These are phyloP conservation scores for Phymorhynchus buccinoides DNA, from an alignment of 1,140 invertebrate species.

Conservation along the genomic window DNA sequence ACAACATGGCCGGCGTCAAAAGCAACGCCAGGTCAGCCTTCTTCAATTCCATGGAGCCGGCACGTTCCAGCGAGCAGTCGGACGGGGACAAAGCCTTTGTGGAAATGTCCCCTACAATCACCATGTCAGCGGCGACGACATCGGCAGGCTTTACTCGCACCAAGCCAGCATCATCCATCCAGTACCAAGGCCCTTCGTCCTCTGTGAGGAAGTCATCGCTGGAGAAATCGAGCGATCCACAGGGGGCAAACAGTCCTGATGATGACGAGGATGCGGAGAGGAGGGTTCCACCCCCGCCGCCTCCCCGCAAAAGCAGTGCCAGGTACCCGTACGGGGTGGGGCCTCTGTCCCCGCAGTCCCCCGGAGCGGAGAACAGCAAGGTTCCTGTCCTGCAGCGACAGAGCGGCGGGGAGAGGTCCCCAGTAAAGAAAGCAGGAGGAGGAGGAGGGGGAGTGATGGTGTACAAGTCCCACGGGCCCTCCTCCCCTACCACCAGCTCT, in stretches of 20 bases:
- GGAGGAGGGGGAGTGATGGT: not conserved
- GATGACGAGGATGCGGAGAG: slow-evolving; percentile 28
- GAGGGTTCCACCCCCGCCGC: slow-evolving; percentile 54
- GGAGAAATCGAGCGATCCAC: slow-evolving; percentile 18
- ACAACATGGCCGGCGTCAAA: not conserved
- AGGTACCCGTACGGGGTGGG: slow-evolving; percentile 13
- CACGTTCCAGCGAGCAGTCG: not conserved
- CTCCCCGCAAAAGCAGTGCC: slow-evolving; percentile 53
- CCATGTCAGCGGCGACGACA: not conserved
- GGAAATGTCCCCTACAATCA: not conserved
- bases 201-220: slow-evolving; percentile 26
- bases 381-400: not conserved
- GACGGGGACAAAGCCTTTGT: not conserved
- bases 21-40: slow-evolving; percentile 47
- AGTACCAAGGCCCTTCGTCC: slow-evolving; percentile 32
- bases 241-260: not conserved
- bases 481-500: not conserved
- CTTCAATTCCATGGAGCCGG: slow-evolving; percentile 45
- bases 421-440: not conserved
- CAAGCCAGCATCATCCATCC: slow-evolving; percentile 14
- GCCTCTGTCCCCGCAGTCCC: not conserved
- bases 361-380: not conserved
- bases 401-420: not conserved
- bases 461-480: slow-evolving; percentile 5
- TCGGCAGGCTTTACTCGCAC: not conserved